Base-by-base conservation (phyloP, 2,888 invertebrate species). In the Diplazon laetatorius region DNA sequence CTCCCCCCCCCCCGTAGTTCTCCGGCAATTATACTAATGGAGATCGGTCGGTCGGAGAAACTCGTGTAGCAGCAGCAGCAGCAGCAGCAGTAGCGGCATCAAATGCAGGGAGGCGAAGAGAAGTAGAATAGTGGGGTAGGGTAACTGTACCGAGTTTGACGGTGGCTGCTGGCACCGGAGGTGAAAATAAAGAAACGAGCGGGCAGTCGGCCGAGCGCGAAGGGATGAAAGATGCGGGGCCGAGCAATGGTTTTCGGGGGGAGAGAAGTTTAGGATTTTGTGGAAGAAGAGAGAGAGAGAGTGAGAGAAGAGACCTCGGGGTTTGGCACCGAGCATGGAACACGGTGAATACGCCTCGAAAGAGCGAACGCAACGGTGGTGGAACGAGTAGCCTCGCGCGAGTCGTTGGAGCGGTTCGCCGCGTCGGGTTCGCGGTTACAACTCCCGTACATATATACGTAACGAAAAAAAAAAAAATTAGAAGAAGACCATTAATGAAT, bases 1-100 rank as follows among this genome's bases (percentile, higher is more conserved):
- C 86, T 82, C 85, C 82, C 84, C 42, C 1, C n/a, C 16, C 16
- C 16, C 30, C 16, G 50, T 87, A 87, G 86, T 88, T 86, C 86
- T 82, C 85, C 83, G 85, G 88, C 89, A 91, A 91, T 91, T 91
- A 91, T 89, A 89, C 90, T 90, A 90, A 90, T 90, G 90, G 89
- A 88, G 85, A 88, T 86, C 84, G 85, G 85, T 78, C 77, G 78
- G 73, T 78, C 66, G 80, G 60, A 75, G 75, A 59, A 76, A 63
- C 52, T 42, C 62, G 78, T 48, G 75, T 20, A 25, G 55, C 39
- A 50, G 62, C 22, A 62, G 55, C 55, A 57, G 16, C 22, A 59
- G 46, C 10, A 59, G 59, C 48, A 20, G 35, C 44, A 25, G 59
- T 30, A 42, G 55, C 68, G 18, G 22, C 50, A 35, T 44, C 22